These are phyloP conservation scores for Ptychobarbus kaznakovi DNA, from an alignment of 2,797 vertebrate genomes.

Conservation along the genomic window DNA sequence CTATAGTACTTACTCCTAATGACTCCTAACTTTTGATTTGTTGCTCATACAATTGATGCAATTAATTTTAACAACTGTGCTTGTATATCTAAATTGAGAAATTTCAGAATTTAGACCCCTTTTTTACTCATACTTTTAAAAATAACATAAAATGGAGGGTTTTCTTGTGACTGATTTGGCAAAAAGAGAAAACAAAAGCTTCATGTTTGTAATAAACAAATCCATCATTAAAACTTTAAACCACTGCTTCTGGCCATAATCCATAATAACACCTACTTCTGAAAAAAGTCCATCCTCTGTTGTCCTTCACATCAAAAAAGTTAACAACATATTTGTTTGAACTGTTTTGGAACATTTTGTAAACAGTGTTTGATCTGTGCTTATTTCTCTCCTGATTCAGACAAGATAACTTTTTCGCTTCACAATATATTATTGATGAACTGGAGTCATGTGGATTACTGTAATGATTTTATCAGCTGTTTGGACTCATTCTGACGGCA, in stretches of 20 bases:
- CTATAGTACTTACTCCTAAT: not conserved
- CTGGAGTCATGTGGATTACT: not conserved
- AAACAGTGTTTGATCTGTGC: not conserved
- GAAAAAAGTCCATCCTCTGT: not conserved
- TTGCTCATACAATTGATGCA: not conserved
- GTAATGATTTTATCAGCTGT: not conserved
- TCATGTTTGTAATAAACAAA: no score
- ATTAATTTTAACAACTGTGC: not conserved
- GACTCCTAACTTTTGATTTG: not conserved
- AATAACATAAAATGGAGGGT: not conserved
- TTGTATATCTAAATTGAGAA: no score
- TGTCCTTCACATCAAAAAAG: not conserved
- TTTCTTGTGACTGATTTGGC: no score
- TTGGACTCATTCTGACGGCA: not conserved
- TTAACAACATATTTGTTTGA: not conserved
- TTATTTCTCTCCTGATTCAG: not conserved
- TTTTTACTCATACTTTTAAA: not conserved
- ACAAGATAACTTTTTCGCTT: not conserved
- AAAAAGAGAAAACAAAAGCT: no score
- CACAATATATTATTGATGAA: not conserved
- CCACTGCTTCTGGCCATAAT: not conserved
- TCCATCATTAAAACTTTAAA: no score
- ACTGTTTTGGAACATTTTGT: not conserved
- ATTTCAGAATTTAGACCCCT: not conserved
- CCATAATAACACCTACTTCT: not conserved